These are phyloP conservation scores for Steinernema feltiae DNA, from an alignment of 1,140 invertebrate species.

Conservation along the genomic window DNA sequence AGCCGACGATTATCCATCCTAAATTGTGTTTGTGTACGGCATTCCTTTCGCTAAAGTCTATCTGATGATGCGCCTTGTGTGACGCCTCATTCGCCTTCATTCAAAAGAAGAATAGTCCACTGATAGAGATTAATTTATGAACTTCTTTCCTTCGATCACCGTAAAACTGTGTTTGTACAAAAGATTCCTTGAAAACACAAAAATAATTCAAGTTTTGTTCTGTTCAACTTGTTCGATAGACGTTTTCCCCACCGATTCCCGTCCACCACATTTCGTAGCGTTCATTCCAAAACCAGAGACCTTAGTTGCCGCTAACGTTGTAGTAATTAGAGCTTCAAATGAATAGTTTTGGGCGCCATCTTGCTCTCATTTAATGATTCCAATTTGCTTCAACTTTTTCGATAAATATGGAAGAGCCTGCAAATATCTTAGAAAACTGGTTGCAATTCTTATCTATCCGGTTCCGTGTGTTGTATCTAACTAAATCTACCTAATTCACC, in stretches of 20 bases:
- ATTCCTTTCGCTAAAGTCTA: background rate
- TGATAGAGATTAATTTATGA: too few relatives aligned
- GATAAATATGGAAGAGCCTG: background rate
- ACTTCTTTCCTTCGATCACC: too few relatives aligned
- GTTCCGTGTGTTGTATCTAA: background rate
- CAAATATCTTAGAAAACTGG: background rate
- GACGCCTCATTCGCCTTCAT: too few relatives aligned
- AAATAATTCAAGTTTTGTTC: too few relatives aligned
- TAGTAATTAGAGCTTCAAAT: slow-evolving; percentile 6
- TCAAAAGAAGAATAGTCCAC: too few relatives aligned
- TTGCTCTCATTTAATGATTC: background rate
- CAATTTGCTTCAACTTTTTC: background rate
- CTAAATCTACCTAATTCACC: too few relatives aligned
- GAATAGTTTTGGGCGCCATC: background rate
- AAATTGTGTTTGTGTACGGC: background rate
- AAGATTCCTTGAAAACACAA: background rate
- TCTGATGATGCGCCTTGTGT: background rate
- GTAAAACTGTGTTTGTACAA: background rate
- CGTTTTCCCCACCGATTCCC: background rate
- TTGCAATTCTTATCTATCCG: background rate
- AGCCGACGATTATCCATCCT: background rate
- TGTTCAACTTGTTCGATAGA: too few relatives aligned
- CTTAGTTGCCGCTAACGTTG: background rate
- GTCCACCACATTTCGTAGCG: background rate
- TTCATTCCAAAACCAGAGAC: background rate